A percentile compares a stretch with the other conserved stretches of the same genome.
Conservation (phyloP, 2,888 invertebrate genomes). For the Halocaridina rubra region DNA sequence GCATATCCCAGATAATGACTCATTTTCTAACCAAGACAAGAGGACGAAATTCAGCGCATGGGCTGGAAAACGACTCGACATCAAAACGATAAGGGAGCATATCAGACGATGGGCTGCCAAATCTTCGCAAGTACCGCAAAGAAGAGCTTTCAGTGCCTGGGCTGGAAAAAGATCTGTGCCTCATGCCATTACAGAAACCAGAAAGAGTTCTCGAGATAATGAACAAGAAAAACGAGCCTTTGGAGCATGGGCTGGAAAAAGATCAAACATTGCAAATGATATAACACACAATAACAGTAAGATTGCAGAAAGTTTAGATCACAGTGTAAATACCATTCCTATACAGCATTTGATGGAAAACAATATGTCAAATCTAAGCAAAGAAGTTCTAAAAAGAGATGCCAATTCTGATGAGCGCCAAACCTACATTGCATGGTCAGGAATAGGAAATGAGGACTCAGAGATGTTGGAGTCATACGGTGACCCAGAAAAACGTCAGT, state of each 20-base stretch:
- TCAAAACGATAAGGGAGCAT: neutral
- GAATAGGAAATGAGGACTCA: neutral
- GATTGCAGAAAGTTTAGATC: too few species aligned
- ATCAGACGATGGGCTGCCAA: neutral
- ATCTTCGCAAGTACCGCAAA: neutral
- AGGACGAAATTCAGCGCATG: conserved; percentile 29
- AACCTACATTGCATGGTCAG: conserved; percentile 22
- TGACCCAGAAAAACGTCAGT: neutral
- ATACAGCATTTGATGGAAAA: too few species aligned
- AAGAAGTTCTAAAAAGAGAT: too few species aligned
- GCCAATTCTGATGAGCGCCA: conserved; percentile 14
- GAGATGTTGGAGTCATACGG: neutral
- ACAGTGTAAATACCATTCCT: too few species aligned
- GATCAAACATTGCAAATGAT: too few species aligned
- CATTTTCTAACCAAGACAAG: neutral
- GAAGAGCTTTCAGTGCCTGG: conserved; percentile 5
- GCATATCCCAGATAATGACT: neutral
- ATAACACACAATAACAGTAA: too few species aligned
- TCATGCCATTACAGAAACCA: neutral
- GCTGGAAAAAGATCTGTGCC: conserved; percentile 1
- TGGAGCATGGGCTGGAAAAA: conserved; percentile 49
- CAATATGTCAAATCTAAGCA: too few species aligned
- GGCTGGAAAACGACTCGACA: conserved; percentile 14
- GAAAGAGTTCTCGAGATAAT: neutral
- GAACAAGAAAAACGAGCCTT: conserved; percentile 1